Evolutionary conservation across 2,888 invertebrate genomes (phyloP).

Genomic region (Cerastoderma edule): DNA sequence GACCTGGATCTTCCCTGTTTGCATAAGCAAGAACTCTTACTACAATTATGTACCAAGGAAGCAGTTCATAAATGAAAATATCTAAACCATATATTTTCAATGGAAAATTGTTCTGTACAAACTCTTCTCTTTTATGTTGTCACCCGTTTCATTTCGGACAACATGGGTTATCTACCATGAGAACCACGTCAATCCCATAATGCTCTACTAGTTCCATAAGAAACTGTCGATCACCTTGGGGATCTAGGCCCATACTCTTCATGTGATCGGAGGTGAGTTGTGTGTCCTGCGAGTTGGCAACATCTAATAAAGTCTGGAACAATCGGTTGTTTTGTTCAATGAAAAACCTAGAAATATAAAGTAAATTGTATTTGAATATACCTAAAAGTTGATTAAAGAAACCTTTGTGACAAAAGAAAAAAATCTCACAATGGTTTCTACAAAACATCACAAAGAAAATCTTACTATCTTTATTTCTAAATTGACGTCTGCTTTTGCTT

Average conservation of each 20-base stretch:
- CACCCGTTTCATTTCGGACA: conserved; percentile 78
- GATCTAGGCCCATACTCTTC: conserved; percentile 83
- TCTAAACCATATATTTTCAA: too few relatives aligned
- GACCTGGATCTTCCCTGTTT: too few relatives aligned
- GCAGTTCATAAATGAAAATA: too few relatives aligned
- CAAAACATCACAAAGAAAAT: too few relatives aligned
- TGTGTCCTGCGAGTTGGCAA: conserved; percentile 82
- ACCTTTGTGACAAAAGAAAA: conserved; percentile 1
- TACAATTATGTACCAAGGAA: too few relatives aligned
- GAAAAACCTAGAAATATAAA: conserved; percentile 80
- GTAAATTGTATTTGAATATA: too few relatives aligned
- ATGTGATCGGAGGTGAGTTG: conserved; percentile 83
- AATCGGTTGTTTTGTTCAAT: conserved; percentile 82
- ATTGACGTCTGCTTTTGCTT: too few relatives aligned
- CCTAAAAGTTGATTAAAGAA: not conserved
- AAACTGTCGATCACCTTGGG: conserved; percentile 82
- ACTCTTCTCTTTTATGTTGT: not conserved
- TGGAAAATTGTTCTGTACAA: too few relatives aligned
- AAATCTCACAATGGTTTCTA: not conserved
- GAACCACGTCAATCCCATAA: conserved; percentile 84
- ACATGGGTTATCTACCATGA: conserved; percentile 83
- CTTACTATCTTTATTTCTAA: too few relatives aligned
- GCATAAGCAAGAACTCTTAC: too few relatives aligned
- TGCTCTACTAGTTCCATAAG: conserved; percentile 83
- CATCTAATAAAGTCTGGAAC: conserved; percentile 82